Base-by-base conservation (phyloP, 2,888 invertebrate genomes). In the Mythimna vitellina region DNA sequence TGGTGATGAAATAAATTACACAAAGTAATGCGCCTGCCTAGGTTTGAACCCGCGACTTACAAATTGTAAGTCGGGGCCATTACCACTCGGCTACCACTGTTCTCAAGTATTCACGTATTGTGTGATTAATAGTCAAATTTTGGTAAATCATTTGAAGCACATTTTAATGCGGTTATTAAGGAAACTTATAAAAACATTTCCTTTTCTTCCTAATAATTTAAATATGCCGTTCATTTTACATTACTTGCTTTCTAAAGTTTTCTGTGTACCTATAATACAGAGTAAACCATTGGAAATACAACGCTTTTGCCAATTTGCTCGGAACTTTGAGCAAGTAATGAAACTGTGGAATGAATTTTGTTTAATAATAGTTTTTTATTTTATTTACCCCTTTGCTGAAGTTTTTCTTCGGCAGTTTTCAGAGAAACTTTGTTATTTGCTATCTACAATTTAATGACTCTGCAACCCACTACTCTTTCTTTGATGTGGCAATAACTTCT, bases 291-390 rank as follows among this genome's bases (percentile, higher is more conserved):
- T 67, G 64, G 46, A 66, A 79, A 70, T 79, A 60, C 74, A 56
- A 60, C 58, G 63, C 51, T 69, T 77, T 70, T 69, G 63, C 69
- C 58, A 78, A 78, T 79, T 79, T 61, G 0, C 56, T 74, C 17
- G 51, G 25, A 72, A 74, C 69, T 67, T 65, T 65, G 70, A 68
- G 70, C 56, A 70, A 74, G 74, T 46, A 67, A 56, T 53, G 32
- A 46, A 67, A 57, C 38, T 62, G 14, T 9, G 42, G 51, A 60
- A 76, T 69, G 66, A 80, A 65, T 79, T 79, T 76, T 54, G 65
- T 80, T 80, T 69, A 57, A 69, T 80, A 80, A 63, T 71, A 70
- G 64, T 80, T 29, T 29, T 25, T 25, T 25, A 1, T 29, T 29
- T 29, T 29, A 29, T 29, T 65, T 67, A 67, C 64, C 64, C 54